phyloP scores from a whole-genome alignment of 2,113 vertebrate genomes.

The Climacteris rufus region DNA sequence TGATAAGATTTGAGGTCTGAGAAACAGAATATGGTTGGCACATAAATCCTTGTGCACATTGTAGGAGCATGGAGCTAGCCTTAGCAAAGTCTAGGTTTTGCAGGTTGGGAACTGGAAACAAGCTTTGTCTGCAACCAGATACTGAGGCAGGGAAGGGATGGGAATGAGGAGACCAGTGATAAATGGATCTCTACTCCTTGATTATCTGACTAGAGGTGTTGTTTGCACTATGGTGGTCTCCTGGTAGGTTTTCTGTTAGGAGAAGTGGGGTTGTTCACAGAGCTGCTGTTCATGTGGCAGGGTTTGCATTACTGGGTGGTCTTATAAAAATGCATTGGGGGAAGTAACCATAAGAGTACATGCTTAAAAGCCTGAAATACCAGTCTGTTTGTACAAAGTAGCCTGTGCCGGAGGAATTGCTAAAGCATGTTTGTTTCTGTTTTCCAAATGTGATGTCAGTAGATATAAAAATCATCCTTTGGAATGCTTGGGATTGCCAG shows the following conservation, averaged over 20 bases:
- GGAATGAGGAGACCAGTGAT: neutral
- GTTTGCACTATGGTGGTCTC: neutral
- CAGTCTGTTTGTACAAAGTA: neutral
- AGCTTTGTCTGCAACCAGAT: neutral
- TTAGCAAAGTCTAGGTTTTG: neutral
- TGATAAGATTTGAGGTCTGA: neutral
- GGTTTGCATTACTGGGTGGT: neutral
- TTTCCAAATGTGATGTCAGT: neutral
- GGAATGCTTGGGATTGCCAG: neutral
- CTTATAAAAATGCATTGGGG: neutral
- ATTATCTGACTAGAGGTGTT: neutral
- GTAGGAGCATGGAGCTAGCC: fast-evolving
- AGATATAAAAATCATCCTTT: neutral
- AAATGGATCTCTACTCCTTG: neutral
- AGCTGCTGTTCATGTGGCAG: neutral
- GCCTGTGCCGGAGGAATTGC: neutral
- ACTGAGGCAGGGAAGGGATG: neutral
- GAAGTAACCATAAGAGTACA: neutral
- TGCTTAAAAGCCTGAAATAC: neutral
- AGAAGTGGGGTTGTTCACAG: neutral
- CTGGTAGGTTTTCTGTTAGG: neutral
- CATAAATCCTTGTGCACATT: neutral
- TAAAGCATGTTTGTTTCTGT: neutral
- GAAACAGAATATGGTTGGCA: neutral
- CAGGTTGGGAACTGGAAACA: neutral